Base-by-base conservation (phyloP, 2,888 invertebrate species). In the Leptopilina myrica region DNA sequence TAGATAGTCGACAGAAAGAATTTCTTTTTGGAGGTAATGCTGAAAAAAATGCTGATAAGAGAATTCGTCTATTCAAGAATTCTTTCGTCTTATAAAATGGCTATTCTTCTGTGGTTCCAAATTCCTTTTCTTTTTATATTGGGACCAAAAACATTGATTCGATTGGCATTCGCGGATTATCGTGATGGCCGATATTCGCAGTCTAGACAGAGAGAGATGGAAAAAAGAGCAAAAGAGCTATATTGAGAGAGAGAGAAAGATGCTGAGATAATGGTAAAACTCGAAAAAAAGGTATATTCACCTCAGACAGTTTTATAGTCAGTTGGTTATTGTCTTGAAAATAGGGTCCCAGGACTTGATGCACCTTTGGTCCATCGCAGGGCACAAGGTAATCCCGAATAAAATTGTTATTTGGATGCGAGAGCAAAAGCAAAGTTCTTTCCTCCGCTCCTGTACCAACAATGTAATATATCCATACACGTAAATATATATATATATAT, bases 281-380 rank as follows among this genome's bases (percentile, higher is more conserved):
- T 77, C 78, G 81, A 69, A 77, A 81, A 80, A 78, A 83, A 79
- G 46, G 79, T 67, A 78, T 33, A 33, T 33, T 49, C 8, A 43
- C 43, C 80, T 82, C 83, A 79, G 85, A 86, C 86, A 84, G 87
- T 82, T 89, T 89, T 89, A 88, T 85, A 85, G 86, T 85, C 84
- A 77, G 83, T 83, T 80, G 9, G 85, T 86, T 87, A 86, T 87
- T 87, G 85, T 86, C 87, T 87, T 81, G 84, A 87, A 86, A 87
- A 11, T 81, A 80, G 84, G 83, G 64, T 75, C 76, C 64, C 76
- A 59, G 66, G 75, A 59, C 76, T 77, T 49, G 49, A 49, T 49
- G 49, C 11, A 78, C 53, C 43, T 67, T 49, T 76, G 64, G 69
- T 73, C 80, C 33, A 33, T 33, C 67, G 20, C 20, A 67, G 43